Percentiles rank a stretch among this genome's conserved stretches.
Conservation (phyloP, 2,113 vertebrate species). For the Herpailurus yagouaroundi region DNA sequence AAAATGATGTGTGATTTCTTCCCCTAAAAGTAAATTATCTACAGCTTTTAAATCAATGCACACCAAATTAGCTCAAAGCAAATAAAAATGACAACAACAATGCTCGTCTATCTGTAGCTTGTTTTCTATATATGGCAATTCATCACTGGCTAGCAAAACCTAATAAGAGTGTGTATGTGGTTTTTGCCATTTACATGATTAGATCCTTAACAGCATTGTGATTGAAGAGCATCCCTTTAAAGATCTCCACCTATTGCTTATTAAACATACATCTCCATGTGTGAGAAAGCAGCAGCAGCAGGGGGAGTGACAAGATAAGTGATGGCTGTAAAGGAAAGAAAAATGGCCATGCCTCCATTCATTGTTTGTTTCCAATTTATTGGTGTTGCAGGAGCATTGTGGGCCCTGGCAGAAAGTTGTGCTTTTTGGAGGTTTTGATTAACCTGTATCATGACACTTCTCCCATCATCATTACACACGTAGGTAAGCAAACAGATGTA, state of each 20-base stretch:
- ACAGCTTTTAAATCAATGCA: background rate
- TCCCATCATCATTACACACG: background rate
- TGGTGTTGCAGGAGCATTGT: background rate
- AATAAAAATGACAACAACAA: background rate
- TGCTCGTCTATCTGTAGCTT: background rate
- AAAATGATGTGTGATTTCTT: background rate
- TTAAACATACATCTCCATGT: conserved; percentile 72
- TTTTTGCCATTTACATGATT: conserved; percentile 73
- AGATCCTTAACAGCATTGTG: conserved; percentile 75
- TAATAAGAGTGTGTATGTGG: background rate
- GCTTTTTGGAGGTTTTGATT: conserved; percentile 60
- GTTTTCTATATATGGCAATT: conserved; percentile 55
- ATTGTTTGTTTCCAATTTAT: conserved; percentile 59
- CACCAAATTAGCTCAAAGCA: conserved; percentile 32
- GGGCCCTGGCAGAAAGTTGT: background rate
- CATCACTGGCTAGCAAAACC: conserved; percentile 35
- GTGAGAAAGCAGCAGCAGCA: background rate
- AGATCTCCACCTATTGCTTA: conserved; percentile 77
- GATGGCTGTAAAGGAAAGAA: conserved; percentile 67
- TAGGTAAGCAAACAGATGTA: conserved; percentile 53
- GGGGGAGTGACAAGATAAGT: conserved; percentile 56
- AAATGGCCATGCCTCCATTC: conserved; percentile 50
- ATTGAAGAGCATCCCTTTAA: conserved; percentile 79
- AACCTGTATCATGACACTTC: conserved; percentile 51
- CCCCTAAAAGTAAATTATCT: background rate